Conservation (phyloP, 2,888 invertebrate genomes). For the Tetranychus truncatus region DNA sequence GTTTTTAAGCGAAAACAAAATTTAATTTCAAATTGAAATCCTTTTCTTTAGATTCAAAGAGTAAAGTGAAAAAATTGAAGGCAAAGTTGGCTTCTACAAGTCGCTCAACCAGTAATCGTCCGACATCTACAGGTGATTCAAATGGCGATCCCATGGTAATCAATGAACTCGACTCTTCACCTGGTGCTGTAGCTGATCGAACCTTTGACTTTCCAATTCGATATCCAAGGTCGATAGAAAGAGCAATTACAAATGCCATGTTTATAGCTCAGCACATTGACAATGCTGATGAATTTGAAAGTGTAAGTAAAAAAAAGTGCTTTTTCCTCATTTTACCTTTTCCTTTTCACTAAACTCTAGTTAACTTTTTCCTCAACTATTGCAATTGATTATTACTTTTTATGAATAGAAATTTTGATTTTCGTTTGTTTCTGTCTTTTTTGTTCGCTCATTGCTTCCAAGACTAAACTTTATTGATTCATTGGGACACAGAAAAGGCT, state of each 20-base stretch:
- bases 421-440: too few species aligned
- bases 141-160: constrained; percentile 31
- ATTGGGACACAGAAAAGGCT: too few species aligned
- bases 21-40: too few species aligned
- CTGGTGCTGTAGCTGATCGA: constrained; percentile 36
- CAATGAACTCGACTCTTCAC: constrained; percentile 57
- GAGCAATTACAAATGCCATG: constrained; percentile 82
- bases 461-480: too few species aligned
- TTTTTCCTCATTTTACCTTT: too few species aligned
- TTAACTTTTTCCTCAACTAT: too few species aligned
- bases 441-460: too few species aligned
- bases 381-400: too few species aligned
- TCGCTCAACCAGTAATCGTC: background rate
- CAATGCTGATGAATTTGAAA: constrained; percentile 82
- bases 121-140: background rate
- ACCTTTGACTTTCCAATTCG: constrained; percentile 14
- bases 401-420: too few species aligned
- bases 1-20: too few species aligned
- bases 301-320: too few species aligned
- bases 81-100: background rate
- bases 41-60: background rate
- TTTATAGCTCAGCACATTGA: constrained; percentile 87
- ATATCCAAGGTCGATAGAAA: constrained; percentile 76
- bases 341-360: too few species aligned
- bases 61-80: background rate